phyloP scores from a whole-genome alignment of 2,113 vertebrate species.

The Anser cygnoides region DNA sequence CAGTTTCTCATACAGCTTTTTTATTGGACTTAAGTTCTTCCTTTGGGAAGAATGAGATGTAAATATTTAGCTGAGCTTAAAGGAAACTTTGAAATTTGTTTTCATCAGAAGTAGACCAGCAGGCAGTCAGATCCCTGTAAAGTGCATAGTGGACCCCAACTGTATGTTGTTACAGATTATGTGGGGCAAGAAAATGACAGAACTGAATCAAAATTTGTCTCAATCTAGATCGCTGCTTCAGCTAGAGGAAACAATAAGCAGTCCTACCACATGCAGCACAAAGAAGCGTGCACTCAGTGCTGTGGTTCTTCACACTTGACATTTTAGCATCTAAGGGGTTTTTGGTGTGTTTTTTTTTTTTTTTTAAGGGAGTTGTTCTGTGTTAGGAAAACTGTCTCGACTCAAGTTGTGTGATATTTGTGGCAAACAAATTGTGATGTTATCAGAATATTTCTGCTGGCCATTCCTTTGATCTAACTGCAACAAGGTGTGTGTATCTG shows the following conservation, averaged over 20 bases:
- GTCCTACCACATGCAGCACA: neutral
- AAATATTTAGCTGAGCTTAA: constrained; percentile 7
- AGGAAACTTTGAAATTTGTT: neutral
- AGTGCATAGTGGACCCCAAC: neutral
- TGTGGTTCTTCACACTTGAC: neutral
- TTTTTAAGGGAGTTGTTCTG: neutral
- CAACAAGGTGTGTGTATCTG: neutral
- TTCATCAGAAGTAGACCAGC: neutral
- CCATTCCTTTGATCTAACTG: neutral
- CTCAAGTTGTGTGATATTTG: neutral
- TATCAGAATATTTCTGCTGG: neutral
- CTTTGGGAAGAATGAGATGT: neutral
- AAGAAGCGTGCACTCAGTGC: neutral
- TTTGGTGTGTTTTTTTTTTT: neutral
- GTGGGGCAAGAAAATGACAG: neutral
- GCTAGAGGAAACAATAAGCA: too few species aligned
- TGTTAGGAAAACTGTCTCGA: neutral
- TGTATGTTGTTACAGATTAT: neutral
- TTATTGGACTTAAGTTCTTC: neutral
- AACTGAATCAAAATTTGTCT: neutral
- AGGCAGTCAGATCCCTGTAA: neutral
- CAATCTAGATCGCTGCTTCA: rapidly evolving
- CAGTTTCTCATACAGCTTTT: neutral
- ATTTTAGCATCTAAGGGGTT: neutral
- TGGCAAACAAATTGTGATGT: neutral